These are phyloP conservation scores for Esox masquinongy DNA, from an alignment of 2,797 vertebrate genomes.

Conservation along the genomic window DNA sequence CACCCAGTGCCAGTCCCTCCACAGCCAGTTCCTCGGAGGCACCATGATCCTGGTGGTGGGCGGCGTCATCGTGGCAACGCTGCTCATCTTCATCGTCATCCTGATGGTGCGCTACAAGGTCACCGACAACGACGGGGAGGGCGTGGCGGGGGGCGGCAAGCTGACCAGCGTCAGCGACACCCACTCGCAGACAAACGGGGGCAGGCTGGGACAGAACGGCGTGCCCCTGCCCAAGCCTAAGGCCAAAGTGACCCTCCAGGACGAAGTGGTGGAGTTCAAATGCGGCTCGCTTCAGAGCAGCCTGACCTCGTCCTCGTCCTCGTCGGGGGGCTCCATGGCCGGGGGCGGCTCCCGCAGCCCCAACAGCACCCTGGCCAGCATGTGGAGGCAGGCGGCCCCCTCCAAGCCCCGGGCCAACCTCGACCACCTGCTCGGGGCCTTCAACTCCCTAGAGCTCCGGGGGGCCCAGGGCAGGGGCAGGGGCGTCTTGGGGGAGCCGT, in stretches of 20 bases:
- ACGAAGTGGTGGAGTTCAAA: conserved; percentile 83
- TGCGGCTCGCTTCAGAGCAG: conserved; percentile 83
- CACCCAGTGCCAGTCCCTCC: conserved; percentile 86
- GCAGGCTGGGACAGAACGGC: conserved; percentile 71
- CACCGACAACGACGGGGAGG: conserved; percentile 43
- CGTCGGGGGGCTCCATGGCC: conserved; percentile 79
- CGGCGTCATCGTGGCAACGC: conserved; percentile 88
- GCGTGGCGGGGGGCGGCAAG: conserved; percentile 68
- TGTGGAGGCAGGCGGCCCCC: conserved; percentile 81
- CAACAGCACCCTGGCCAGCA: conserved; percentile 79
- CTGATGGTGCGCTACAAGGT: conserved; percentile 92
- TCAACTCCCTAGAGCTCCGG: conserved; percentile 88
- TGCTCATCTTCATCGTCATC: conserved; percentile 90
- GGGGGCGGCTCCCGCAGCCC: conserved; percentile 80
- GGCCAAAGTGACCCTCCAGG: conserved; percentile 78
- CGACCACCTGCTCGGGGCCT: conserved; percentile 89
- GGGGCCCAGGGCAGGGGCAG: conserved; percentile 76
- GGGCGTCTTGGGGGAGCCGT: not conserved
- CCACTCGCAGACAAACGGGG: conserved; percentile 87
- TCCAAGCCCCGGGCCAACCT: conserved; percentile 83
- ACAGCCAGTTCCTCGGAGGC: conserved; percentile 88
- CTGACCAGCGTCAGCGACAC: conserved; percentile 80
- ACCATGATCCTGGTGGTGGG: conserved; percentile 95
- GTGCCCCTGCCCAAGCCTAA: conserved; percentile 71
- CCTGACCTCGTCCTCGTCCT: conserved; percentile 82